phyloP scores from a whole-genome alignment of 2,113 vertebrate genomes.

The Anthoscopus minutus region DNA sequence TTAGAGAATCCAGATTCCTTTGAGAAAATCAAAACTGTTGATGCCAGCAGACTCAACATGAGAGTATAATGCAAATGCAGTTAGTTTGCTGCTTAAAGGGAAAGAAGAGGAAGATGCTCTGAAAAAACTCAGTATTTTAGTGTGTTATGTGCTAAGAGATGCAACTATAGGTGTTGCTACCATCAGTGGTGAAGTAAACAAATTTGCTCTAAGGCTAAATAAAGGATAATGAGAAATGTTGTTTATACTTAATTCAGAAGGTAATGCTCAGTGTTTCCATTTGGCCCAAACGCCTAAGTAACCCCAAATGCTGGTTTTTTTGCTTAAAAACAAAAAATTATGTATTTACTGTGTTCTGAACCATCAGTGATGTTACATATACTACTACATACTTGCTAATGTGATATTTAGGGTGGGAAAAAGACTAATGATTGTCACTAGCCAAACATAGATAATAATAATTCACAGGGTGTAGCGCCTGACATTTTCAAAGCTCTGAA shows the following conservation, averaged over 20 bases:
- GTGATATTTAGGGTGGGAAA: background rate
- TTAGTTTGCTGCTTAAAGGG: background rate
- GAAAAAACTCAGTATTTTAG: background rate
- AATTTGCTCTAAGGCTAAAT: background rate
- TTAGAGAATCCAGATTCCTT: slow-evolving; percentile 19
- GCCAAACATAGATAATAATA: background rate
- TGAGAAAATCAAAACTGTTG: slow-evolving; percentile 22
- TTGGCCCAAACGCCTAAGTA: background rate
- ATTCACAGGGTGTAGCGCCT: background rate
- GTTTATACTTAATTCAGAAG: background rate
- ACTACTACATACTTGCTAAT: background rate
- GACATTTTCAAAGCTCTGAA: background rate
- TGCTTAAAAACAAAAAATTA: background rate
- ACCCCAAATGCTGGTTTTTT: background rate
- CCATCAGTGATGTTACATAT: background rate
- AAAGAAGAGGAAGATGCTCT: background rate
- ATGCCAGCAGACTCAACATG: slow-evolving; percentile 23
- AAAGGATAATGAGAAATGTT: background rate
- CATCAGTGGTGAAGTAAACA: background rate
- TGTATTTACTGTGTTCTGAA: background rate
- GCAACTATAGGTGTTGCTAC: background rate
- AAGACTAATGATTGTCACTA: background rate
- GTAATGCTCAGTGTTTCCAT: background rate
- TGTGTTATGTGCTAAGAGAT: background rate
- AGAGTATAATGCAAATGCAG: background rate